Evolutionary conservation across 2,888 invertebrate genomes (phyloP).

Genomic region (Limnephilus auricula): DNA sequence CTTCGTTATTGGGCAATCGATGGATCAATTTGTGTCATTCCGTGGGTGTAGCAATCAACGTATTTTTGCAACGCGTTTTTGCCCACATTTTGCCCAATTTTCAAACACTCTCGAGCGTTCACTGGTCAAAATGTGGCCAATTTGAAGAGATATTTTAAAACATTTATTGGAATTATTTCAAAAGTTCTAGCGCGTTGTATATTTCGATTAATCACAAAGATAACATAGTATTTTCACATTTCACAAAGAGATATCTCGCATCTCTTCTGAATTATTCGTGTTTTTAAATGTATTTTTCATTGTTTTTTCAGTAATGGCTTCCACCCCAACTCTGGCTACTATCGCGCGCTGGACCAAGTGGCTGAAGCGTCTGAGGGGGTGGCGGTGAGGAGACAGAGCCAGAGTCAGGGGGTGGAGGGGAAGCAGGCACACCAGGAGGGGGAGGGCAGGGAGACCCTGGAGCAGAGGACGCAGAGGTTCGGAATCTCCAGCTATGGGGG

Average conservation of each 20-base stretch:
- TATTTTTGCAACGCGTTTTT: too few relatives aligned
- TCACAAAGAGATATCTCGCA: too few relatives aligned
- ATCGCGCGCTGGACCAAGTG: slow-evolving; percentile 72
- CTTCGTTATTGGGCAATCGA: not conserved
- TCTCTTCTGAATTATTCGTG: too few relatives aligned
- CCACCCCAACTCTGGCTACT: slow-evolving; percentile 62
- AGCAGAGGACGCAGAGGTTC: slow-evolving; percentile 76
- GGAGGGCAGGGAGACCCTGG: slow-evolving; percentile 70
- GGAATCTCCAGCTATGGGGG: slow-evolving; percentile 78
- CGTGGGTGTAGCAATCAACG: not conserved
- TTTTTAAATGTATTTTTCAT: not conserved
- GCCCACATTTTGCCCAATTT: too few relatives aligned
- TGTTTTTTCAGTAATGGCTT: slow-evolving; percentile 59
- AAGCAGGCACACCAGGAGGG: slow-evolving; percentile 69
- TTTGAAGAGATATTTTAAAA: too few relatives aligned
- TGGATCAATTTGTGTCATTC: not conserved
- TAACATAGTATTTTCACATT: too few relatives aligned
- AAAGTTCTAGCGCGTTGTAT: too few relatives aligned
- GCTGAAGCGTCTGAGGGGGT: slow-evolving; percentile 72
- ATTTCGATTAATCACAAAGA: too few relatives aligned
- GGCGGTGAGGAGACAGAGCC: slow-evolving; percentile 29
- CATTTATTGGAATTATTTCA: too few relatives aligned
- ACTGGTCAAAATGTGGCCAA: too few relatives aligned
- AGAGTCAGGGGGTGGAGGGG: slow-evolving; percentile 36
- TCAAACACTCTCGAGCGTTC: too few relatives aligned